Conservation (phyloP, 2,888 invertebrate species). For the Bhutanitis thaidina region DNA sequence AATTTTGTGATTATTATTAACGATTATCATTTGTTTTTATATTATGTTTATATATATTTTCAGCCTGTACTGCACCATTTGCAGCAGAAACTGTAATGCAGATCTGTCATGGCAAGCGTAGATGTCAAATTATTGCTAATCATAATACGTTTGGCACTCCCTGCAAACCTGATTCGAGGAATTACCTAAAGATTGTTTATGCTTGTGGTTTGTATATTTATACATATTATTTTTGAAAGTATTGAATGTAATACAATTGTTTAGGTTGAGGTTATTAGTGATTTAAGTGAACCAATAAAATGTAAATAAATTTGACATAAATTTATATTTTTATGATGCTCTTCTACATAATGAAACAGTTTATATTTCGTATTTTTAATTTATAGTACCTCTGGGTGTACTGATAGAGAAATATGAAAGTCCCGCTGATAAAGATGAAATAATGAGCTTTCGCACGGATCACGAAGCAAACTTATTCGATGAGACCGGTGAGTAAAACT, state of each 20-base stretch:
- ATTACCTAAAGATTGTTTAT: slow-evolving; percentile 90
- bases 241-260: no score
- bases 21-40: no score
- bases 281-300: no score
- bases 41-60: slow-evolving; percentile 32
- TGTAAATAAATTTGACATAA: no score
- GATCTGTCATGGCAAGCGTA: slow-evolving; percentile 88
- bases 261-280: no score
- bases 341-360: no score
- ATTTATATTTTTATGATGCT: no score
- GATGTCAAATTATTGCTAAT: slow-evolving; percentile 87
- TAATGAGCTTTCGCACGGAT: slow-evolving; percentile 36
- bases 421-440: slow-evolving; percentile 85
- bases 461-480: slow-evolving; percentile 42
- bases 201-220: slow-evolving; percentile 86
- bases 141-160: slow-evolving; percentile 87
- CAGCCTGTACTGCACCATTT: slow-evolving; percentile 90
- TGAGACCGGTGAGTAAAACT: slow-evolving; percentile 44
- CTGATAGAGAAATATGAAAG: slow-evolving; percentile 89
- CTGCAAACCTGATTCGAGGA: slow-evolving; percentile 85
- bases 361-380: background rate
- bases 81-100: slow-evolving; percentile 94
- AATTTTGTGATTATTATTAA: no score
- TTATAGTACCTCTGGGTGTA: slow-evolving; percentile 88
- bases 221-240: slow-evolving; percentile 25